Conservation (phyloP, 2,888 invertebrate species). For the Dolichopus griseipennis region DNA sequence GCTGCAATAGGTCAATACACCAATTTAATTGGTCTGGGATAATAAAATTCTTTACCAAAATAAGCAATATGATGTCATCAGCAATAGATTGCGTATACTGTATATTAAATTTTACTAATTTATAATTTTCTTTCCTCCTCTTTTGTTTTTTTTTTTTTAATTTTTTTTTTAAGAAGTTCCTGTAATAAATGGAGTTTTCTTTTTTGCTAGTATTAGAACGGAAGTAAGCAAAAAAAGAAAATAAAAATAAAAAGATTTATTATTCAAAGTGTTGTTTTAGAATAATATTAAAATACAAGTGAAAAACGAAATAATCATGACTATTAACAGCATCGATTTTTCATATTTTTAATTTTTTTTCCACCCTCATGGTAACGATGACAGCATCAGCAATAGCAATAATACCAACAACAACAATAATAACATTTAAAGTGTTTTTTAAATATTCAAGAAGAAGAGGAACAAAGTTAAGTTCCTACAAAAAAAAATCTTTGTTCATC, state of each 20-base stretch:
- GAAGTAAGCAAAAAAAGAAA: neutral
- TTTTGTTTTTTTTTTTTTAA: neutral
- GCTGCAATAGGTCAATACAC: no score
- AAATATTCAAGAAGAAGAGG: no score
- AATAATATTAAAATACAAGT: neutral
- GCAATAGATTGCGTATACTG: no score
- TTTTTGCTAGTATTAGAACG: neutral
- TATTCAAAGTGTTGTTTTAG: neutral
- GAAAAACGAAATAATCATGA: neutral
- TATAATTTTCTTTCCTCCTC: no score
- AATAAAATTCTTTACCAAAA: no score
- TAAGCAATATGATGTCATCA: no score
- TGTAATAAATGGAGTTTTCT: no score
- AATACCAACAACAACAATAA: neutral
- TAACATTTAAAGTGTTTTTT: no score
- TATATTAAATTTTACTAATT: no score
- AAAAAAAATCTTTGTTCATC: conserved; percentile 20
- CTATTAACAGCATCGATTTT: conserved; percentile 22
- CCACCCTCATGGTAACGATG: neutral
- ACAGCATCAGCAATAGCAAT: no score
- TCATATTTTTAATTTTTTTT: conserved; percentile 20
- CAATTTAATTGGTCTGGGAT: no score
- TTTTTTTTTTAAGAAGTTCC: neutral
- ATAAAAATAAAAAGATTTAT: neutral
- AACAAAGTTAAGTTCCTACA: neutral